phyloP scores from a whole-genome alignment of 1,140 invertebrate genomes.

The Zaprionus vittiger region DNA sequence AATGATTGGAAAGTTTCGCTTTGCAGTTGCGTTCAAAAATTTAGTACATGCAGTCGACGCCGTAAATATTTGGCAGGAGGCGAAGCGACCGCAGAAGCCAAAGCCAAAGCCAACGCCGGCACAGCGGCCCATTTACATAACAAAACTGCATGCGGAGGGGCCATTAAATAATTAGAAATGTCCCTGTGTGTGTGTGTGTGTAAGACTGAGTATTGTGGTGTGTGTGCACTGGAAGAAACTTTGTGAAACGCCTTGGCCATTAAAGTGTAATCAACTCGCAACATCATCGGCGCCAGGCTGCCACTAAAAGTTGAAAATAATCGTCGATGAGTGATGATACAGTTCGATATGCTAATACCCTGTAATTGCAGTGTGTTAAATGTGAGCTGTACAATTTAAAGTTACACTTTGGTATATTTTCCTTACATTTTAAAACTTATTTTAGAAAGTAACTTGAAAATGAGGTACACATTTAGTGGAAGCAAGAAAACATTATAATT shows the following conservation, averaged over 20 bases:
- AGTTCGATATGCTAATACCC: slow-evolving; percentile 20
- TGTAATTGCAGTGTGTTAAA: slow-evolving; percentile 6
- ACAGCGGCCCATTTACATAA: slow-evolving; percentile 73
- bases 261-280: slow-evolving; percentile 77
- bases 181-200: slow-evolving; percentile 41
- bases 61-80: slow-evolving; percentile 75
- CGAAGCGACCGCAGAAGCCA: slow-evolving; percentile 10
- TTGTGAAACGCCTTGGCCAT: slow-evolving; percentile 72
- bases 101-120: slow-evolving; percentile 1
- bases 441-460: too few species aligned
- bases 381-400: background rate
- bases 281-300: slow-evolving; percentile 69
- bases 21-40: slow-evolving; percentile 67
- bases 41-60: slow-evolving; percentile 59
- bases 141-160: slow-evolving; percentile 77
- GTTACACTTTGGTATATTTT: background rate
- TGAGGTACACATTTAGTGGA: too few species aligned
- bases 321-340: background rate
- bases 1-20: slow-evolving; percentile 80
- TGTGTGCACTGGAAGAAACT: slow-evolving; percentile 43
- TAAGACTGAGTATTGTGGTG: background rate
- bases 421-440: too few species aligned
- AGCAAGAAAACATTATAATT: too few species aligned
- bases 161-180: slow-evolving; percentile 83
- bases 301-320: slow-evolving; percentile 27